Evolutionary conservation across 2,797 vertebrate genomes (phyloP).

Genomic region (Microcaecilia unicolor): DNA sequence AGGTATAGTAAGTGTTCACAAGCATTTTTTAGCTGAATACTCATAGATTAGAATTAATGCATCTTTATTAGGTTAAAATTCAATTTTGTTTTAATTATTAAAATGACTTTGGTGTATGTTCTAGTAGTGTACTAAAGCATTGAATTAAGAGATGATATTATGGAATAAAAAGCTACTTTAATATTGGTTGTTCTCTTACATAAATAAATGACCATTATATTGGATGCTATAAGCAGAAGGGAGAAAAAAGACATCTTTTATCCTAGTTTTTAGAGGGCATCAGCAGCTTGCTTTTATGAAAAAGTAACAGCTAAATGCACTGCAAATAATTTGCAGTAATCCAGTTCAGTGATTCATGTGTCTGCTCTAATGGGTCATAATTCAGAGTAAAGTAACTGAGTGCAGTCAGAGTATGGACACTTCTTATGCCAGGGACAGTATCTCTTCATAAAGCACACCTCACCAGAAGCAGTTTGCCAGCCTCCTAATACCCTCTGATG

Average conservation of each 20-base stretch:
- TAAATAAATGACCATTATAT: conserved; percentile 63
- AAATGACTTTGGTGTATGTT: conserved; percentile 40
- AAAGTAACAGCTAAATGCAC: conserved; percentile 78
- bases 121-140: conserved; percentile 42
- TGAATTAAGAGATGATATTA: conserved; percentile 46
- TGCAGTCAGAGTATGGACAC: conserved; percentile 62
- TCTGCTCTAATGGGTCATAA: conserved; percentile 79
- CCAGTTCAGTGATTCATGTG: conserved; percentile 78
- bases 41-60: conserved; percentile 17
- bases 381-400: conserved; percentile 71
- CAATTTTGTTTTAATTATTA: conserved; percentile 36
- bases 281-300: conserved; percentile 73
- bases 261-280: conserved; percentile 70
- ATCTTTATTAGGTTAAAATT: conserved; percentile 24
- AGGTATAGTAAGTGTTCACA: not conserved
- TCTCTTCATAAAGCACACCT: conserved; percentile 76
- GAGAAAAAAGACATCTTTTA: conserved; percentile 65
- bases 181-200: conserved; percentile 50
- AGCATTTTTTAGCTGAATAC: conserved; percentile 13
- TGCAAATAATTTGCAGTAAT: conserved; percentile 80
- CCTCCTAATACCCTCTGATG: conserved; percentile 69
- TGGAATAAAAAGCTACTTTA: conserved; percentile 45
- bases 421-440: conserved; percentile 63
- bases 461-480: conserved; percentile 65
- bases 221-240: conserved; percentile 49